phyloP scores from a whole-genome alignment of 1,140 invertebrate species.

The Agraylea sexmaculata region DNA sequence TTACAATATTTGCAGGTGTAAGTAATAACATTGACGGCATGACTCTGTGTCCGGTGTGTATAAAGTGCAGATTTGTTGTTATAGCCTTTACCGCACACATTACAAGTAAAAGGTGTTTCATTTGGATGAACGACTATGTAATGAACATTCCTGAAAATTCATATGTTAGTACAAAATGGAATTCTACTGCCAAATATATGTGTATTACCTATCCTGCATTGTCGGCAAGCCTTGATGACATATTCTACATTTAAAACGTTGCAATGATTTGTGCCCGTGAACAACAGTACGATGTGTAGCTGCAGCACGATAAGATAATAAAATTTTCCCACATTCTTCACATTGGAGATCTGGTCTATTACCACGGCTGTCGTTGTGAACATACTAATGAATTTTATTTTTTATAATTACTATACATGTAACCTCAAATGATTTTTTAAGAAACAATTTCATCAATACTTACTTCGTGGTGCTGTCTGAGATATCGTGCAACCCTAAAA shows the following conservation, averaged over 20 bases:
- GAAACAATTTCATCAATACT: conserved; percentile 6
- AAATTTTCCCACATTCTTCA: conserved; percentile 12
- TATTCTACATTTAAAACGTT: conserved; percentile 12
- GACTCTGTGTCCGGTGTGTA: conserved; percentile 33
- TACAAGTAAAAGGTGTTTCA: conserved; percentile 30
- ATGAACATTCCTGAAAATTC: conserved; percentile 30
- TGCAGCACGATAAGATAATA: conserved; percentile 10
- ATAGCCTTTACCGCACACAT: conserved; percentile 33
- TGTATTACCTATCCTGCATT: conserved; percentile 14
- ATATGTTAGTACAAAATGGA: neutral
- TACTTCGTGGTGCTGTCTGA: conserved; percentile 35
- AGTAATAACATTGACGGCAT: conserved; percentile 26
- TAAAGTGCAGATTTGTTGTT: conserved; percentile 37
- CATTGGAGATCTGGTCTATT: conserved; percentile 4
- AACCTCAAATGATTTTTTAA: too few species aligned
- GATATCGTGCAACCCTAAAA: conserved; percentile 31
- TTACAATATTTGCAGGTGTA: conserved; percentile 33
- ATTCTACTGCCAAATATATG: neutral
- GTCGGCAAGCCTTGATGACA: conserved; percentile 10
- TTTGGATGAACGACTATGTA: conserved; percentile 34
- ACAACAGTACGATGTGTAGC: conserved; percentile 14
- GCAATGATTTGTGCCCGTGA: conserved; percentile 9
- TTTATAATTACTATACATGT: too few species aligned
- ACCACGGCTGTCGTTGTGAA: conserved; percentile 5
- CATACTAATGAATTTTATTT: too few species aligned